These are phyloP conservation scores for Drosophila nannoptera DNA, from an alignment of 1,140 invertebrate genomes.

Conservation along the genomic window DNA sequence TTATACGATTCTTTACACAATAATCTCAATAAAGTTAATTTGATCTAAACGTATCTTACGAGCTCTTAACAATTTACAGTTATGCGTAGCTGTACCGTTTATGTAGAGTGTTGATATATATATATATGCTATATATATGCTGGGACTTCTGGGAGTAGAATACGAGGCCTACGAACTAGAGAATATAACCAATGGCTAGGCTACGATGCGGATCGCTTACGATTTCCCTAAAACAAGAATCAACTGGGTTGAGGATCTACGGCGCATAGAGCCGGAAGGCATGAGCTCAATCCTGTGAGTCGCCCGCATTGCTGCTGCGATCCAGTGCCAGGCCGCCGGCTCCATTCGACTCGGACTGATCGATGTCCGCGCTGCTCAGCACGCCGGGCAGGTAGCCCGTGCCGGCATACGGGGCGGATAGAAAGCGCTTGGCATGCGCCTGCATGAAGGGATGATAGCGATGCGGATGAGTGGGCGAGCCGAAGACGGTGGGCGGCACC, in stretches of 20 bases:
- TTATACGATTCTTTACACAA: conserved; percentile 45
- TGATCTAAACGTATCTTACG: conserved; percentile 62
- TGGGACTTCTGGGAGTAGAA: background rate
- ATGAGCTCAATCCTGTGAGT: conserved; percentile 66
- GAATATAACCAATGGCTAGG: conserved; percentile 20
- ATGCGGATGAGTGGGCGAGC: conserved; percentile 78
- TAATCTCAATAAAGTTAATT: conserved; percentile 66
- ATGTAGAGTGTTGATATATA: conserved; percentile 2
- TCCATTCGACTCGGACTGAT: conserved; percentile 75
- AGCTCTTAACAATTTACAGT: conserved; percentile 66
- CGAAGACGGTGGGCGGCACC: conserved; percentile 81
- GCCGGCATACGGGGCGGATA: conserved; percentile 88
- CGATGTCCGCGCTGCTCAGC: conserved; percentile 82
- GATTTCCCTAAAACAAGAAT: conserved; percentile 18
- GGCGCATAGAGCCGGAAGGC: conserved; percentile 61
- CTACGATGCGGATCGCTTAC: conserved; percentile 4
- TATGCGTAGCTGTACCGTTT: conserved; percentile 25
- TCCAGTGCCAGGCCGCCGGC: conserved; percentile 48
- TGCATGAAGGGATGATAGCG: conserved; percentile 78
- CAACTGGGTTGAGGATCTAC: conserved; percentile 10
- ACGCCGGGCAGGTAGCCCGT: conserved; percentile 89
- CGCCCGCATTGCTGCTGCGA: conserved; percentile 55
- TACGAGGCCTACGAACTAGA: conserved; percentile 34
- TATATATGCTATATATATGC: conserved; percentile 2
- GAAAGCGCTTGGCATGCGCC: conserved; percentile 84